A percentile compares a stretch with the other conserved stretches of the same genome.
Evolutionary conservation across 2,113 vertebrate genomes (phyloP).

Genomic region (Cephalopterus ornatus): DNA sequence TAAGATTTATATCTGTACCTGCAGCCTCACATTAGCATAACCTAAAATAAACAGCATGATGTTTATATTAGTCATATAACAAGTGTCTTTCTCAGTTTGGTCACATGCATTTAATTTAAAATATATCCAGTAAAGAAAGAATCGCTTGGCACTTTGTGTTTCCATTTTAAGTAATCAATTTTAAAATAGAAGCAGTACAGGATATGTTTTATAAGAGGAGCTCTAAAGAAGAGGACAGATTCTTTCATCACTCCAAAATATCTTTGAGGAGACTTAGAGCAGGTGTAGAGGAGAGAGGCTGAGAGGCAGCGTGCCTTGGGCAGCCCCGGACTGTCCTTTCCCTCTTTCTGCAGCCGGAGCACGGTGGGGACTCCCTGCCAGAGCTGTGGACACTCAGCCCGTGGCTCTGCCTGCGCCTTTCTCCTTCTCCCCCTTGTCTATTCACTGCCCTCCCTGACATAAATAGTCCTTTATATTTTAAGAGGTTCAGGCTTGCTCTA

Average conservation of each 20-base stretch:
- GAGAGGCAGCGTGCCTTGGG: not conserved
- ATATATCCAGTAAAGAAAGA: slow-evolving; percentile 34
- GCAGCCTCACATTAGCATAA: slow-evolving; percentile 39
- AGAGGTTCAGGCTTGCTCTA: fast-evolving
- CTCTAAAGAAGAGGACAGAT: slow-evolving; percentile 43
- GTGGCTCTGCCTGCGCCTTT: not conserved
- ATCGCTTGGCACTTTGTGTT: slow-evolving; percentile 53
- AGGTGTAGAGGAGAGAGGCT: slow-evolving; percentile 8
- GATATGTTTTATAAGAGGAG: slow-evolving; percentile 63
- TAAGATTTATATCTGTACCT: slow-evolving; percentile 75
- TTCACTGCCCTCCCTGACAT: fast-evolving
- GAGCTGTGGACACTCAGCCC: not conserved
- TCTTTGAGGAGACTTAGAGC: slow-evolving; percentile 45
- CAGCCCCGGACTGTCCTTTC: not conserved
- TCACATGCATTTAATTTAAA: slow-evolving; percentile 52
- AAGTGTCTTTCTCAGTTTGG: slow-evolving; percentile 30
- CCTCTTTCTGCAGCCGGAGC: not conserved
- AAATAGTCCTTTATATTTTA: not conserved
- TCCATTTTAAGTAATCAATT: slow-evolving; percentile 60
- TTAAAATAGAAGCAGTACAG: slow-evolving; percentile 63
- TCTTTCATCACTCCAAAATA: slow-evolving; percentile 55
- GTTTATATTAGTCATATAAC: slow-evolving; percentile 52
- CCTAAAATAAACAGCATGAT: slow-evolving; percentile 59
- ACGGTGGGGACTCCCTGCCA: not conserved
- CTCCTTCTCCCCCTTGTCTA: not conserved